phyloP scores from a whole-genome alignment of 2,113 vertebrate genomes.

The Uria aalge region DNA sequence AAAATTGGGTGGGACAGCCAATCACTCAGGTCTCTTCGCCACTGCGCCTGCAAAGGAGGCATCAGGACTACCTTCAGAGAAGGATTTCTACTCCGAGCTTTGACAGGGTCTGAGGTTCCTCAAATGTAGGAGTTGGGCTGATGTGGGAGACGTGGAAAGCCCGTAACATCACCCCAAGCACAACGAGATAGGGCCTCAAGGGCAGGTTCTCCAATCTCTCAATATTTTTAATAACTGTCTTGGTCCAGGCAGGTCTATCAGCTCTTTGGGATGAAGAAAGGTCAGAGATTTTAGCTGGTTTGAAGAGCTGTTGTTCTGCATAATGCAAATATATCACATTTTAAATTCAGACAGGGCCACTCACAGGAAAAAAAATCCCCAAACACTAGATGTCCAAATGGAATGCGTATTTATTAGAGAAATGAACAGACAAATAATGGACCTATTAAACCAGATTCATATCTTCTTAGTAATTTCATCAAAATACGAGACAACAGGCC shows the following conservation, averaged over 20 bases:
- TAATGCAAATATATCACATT: not conserved
- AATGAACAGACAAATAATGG: not conserved
- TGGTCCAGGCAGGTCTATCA: not conserved
- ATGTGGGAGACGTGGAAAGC: not conserved
- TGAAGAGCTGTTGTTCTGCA: not conserved
- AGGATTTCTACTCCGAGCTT: not conserved
- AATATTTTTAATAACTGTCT: not conserved
- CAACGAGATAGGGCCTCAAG: not conserved
- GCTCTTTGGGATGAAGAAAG: not conserved
- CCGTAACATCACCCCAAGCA: not conserved
- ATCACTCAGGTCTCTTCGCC: not conserved
- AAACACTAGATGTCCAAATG: not conserved
- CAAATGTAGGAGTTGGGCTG: accelerated
- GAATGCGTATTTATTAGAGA: not conserved
- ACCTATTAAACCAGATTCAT: not conserved
- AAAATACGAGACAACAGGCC: not conserved
- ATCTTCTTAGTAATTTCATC: not conserved
- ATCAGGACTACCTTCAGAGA: not conserved
- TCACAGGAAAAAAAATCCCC: not conserved
- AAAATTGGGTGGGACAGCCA: not conserved
- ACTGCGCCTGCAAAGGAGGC: accelerated
- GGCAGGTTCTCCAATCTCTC: not conserved
- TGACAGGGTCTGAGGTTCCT: not conserved
- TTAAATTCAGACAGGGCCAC: not conserved
- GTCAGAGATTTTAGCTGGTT: not conserved